These are phyloP conservation scores for Eilema caniola DNA, from an alignment of 2,888 invertebrate species.

Conservation along the genomic window DNA sequence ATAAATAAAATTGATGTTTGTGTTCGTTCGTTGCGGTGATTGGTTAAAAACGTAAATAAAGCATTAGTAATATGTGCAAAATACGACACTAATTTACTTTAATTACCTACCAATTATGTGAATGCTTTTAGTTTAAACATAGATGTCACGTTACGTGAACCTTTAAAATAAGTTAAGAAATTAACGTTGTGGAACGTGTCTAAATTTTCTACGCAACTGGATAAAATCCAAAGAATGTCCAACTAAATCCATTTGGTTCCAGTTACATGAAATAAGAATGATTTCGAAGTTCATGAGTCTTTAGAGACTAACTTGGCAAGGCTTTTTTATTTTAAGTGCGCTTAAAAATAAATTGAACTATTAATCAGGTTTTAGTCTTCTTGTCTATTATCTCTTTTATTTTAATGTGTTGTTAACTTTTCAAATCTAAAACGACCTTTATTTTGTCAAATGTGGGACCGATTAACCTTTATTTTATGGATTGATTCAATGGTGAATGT, in stretches of 20 bases:
- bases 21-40: too few relatives aligned
- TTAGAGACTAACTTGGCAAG: background rate
- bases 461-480: background rate
- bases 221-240: conserved; percentile 15
- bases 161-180: background rate
- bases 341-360: background rate
- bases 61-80: too few relatives aligned
- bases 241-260: conserved; percentile 12
- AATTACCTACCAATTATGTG: background rate
- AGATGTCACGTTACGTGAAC: background rate
- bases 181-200: background rate
- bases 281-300: conserved; percentile 8
- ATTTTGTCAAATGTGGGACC: background rate
- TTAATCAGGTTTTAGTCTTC: background rate
- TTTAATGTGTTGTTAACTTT: background rate
- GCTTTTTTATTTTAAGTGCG: background rate
- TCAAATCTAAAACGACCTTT: background rate
- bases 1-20: too few relatives aligned
- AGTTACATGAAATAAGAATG: conserved; percentile 11
- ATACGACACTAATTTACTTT: background rate
- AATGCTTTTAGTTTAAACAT: background rate
- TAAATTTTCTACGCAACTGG: background rate
- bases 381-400: background rate
- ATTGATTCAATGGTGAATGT: background rate
- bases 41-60: too few relatives aligned